phyloP scores from a whole-genome alignment of 2,113 vertebrate genomes.

The Heterocephalus glaber region DNA sequence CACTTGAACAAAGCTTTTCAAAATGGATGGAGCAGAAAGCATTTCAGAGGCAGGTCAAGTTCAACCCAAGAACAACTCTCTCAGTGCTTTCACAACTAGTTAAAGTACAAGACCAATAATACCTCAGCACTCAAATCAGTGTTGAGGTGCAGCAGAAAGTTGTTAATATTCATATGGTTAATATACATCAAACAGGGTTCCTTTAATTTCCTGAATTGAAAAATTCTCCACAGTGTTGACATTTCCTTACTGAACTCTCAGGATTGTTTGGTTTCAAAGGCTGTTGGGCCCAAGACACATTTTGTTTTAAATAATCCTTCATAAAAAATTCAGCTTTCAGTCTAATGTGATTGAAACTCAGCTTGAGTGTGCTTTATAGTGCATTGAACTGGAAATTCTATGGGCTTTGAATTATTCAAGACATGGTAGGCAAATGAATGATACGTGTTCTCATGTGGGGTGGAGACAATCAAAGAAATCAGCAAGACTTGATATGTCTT shows the following conservation, averaged over 20 bases:
- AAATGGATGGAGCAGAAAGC: conserved; percentile 66
- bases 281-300: conserved; percentile 85
- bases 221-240: conserved; percentile 87
- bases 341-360: conserved; percentile 90
- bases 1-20: conserved; percentile 61
- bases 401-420: conserved; percentile 90
- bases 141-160: conserved; percentile 83
- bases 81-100: conserved; percentile 77
- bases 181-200: conserved; percentile 86
- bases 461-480: conserved; percentile 86
- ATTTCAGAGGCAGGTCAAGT: conserved; percentile 79
- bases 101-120: conserved; percentile 84
- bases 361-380: conserved; percentile 89
- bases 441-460: conserved; percentile 81
- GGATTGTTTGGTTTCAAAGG: conserved; percentile 89
- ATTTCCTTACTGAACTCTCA: conserved; percentile 87
- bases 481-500: conserved; percentile 86
- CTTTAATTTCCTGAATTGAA: conserved; percentile 86
- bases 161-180: conserved; percentile 90
- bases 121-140: conserved; percentile 78
- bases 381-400: conserved; percentile 89
- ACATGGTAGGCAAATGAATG: conserved; percentile 83
- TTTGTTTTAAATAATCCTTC: conserved; percentile 92
- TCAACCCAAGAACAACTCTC: conserved; percentile 75
- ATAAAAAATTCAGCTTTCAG: conserved; percentile 89